Evolutionary conservation across 2,888 invertebrate genomes (phyloP).

Genomic region (Patella pellucida): DNA sequence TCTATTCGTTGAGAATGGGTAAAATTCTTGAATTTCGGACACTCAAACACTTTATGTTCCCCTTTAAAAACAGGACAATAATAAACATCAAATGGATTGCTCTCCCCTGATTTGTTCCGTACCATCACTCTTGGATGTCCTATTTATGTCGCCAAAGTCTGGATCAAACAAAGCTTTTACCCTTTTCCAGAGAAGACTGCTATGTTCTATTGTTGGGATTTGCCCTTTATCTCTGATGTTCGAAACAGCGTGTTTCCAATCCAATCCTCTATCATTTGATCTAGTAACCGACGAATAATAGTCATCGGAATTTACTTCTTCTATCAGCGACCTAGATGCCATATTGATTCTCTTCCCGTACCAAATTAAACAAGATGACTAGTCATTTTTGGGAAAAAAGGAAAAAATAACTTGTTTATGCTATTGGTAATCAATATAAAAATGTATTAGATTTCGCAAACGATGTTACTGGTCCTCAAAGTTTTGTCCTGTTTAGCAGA

Average conservation of each 20-base stretch:
- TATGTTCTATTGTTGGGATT: not conserved
- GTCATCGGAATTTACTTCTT: not conserved
- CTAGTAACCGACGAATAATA: not conserved
- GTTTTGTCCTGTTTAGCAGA: no score
- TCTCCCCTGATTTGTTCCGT: no score
- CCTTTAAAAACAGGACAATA: not conserved
- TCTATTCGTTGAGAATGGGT: no score
- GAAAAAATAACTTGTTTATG: no score
- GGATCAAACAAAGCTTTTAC: conserved; percentile 26
- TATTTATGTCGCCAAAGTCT: conserved; percentile 23
- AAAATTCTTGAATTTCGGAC: not conserved
- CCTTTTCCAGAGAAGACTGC: not conserved
- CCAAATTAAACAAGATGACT: not conserved
- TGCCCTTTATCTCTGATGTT: not conserved
- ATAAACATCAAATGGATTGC: not conserved
- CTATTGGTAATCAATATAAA: no score
- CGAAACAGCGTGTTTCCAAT: not conserved
- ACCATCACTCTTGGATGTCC: not conserved
- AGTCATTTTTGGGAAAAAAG: no score
- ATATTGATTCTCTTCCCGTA: conserved; percentile 5
- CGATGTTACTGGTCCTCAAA: no score
- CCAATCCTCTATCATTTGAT: not conserved
- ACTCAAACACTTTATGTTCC: not conserved
- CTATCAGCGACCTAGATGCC: not conserved
- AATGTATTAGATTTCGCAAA: no score